These are phyloP conservation scores for Phrynosoma platyrhinos DNA, from an alignment of 2,113 vertebrate genomes.

Conservation along the genomic window DNA sequence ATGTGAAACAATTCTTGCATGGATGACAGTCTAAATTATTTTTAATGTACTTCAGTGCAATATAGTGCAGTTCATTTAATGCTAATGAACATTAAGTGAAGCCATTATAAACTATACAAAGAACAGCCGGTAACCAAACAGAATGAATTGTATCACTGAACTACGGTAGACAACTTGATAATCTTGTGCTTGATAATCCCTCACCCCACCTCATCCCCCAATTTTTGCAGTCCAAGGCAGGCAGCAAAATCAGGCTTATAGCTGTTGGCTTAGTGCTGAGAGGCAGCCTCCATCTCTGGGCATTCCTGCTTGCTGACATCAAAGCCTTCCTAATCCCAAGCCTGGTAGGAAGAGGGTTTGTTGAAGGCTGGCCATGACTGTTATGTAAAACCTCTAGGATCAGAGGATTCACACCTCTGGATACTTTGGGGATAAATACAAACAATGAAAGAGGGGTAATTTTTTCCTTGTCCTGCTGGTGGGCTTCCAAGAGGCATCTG, in stretches of 20 bases:
- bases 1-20: neutral
- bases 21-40: neutral
- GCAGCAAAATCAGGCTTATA: neutral
- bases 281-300: neutral
- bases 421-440: neutral
- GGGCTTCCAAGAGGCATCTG: neutral
- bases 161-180: neutral
- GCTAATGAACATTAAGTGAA: neutral
- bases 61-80: neutral
- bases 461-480: neutral
- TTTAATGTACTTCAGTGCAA: neutral
- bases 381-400: no score
- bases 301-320: neutral
- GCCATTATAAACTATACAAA: neutral
- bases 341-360: neutral
- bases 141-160: neutral
- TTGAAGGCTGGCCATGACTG: no score
- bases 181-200: neutral
- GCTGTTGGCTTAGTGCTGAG: neutral
- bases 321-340: neutral
- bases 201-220: neutral
- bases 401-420: no score
- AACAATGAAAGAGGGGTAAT: neutral
- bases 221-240: neutral
- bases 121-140: no score